Percentiles rank a stretch among this genome's conserved stretches.
These are phyloP conservation scores for Apocrypta bakeri DNA, from an alignment of 1,140 invertebrate species.

Conservation along the genomic window DNA sequence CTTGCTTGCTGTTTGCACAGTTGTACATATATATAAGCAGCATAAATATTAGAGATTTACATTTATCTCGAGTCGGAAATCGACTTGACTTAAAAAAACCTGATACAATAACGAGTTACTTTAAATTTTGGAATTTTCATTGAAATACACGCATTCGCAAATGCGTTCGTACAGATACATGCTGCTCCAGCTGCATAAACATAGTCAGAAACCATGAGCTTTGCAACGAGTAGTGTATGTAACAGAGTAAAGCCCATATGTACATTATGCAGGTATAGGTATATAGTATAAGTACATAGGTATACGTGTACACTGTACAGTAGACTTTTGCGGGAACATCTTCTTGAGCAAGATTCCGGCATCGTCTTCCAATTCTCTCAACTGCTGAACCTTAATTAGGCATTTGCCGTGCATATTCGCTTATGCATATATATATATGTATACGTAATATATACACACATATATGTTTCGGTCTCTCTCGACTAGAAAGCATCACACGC, in stretches of 20 bases:
- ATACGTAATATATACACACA: neutral
- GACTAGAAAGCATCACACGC: neutral
- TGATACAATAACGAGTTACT: no score
- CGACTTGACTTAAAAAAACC: no score
- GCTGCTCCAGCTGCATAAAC: neutral
- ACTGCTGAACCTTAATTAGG: conserved; percentile 20
- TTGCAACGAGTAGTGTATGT: neutral
- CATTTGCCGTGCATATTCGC: neutral
- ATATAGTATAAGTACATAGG: neutral
- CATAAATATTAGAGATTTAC: no score
- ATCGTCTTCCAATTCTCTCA: neutral
- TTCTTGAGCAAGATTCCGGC: neutral
- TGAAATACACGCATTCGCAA: neutral
- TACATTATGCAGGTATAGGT: no score
- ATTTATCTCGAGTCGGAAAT: no score
- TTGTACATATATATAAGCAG: no score
- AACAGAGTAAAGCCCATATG: neutral
- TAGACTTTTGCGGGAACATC: neutral
- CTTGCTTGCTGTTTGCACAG: no score
- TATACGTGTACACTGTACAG: neutral
- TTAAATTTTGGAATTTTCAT: no score
- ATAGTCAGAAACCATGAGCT: neutral
- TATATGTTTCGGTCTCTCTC: no score
- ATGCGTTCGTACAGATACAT: neutral
- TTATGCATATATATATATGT: neutral